Base-by-base conservation (phyloP, 2,888 invertebrate species). In the Sesamia inferens region DNA sequence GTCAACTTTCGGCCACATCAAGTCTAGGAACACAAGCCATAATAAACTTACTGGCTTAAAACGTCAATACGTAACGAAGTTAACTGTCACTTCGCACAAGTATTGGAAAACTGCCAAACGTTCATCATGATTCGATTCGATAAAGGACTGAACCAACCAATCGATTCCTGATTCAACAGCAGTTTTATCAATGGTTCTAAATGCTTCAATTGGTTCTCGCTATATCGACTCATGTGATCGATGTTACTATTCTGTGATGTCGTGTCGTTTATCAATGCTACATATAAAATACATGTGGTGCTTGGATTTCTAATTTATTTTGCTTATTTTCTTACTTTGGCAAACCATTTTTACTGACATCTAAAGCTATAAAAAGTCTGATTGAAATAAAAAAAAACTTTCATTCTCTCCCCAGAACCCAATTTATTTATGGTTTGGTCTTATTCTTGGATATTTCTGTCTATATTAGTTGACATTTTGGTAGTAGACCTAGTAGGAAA, bases 21-120 rank as follows among this genome's bases (percentile, higher is more conserved):
- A 58, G 13, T 24, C 47, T 68, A 66, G 19, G 22, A 81, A 65
- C 66, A 70, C 55, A 68, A 44, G 44, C 66, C 54, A 54, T 75
- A 81, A 81, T 65, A 72, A 72, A 84, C 58, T 79, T 72, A 59
- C 76, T 48, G 70, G 58, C 74, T 77, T 70, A 58, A 78, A 76
- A 59, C 69, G 77, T 78, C 85, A 85, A 74, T 76, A 80, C 66
- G 47, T 71, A 83, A 79, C 69, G 58, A 70, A 77, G 68, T 74
- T 77, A 76, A 73, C 81, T 76, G 84, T 81, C 84, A 78, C 79
- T 76, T 64, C 70, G 63, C 55, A 72, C 77, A 76, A 74, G 61
- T 67, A 71, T 75, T 84, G 84, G 84, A 73, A 68, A 68, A 74
- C 71, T 80, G 84, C 84, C 84, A 85, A 83, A 72, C 65, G 59